Evolutionary conservation across 2,888 invertebrate species (phyloP).

Genomic region (Spodoptera littoralis): DNA sequence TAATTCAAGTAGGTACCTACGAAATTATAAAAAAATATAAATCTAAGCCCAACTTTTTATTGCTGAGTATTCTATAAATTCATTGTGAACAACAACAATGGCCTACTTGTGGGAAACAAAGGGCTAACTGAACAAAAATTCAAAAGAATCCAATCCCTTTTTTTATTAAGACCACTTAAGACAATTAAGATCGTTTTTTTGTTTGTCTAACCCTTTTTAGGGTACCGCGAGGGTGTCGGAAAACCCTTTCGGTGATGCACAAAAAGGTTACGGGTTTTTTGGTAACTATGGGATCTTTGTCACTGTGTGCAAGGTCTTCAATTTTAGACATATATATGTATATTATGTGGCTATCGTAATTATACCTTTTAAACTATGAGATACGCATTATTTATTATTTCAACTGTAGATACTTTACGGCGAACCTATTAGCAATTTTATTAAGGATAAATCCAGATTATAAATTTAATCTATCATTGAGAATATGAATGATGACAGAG

Average conservation of each 20-base stretch:
- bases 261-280: background rate
- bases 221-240: slow-evolving; percentile 39
- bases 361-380: too few species aligned
- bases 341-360: too few species aligned
- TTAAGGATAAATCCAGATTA: too few species aligned
- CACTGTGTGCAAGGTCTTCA: too few species aligned
- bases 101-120: slow-evolving; percentile 69
- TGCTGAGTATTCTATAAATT: slow-evolving; percentile 49
- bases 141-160: slow-evolving; percentile 67
- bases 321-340: too few species aligned
- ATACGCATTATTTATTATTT: too few species aligned
- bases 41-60: slow-evolving; percentile 21
- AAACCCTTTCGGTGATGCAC: slow-evolving; percentile 25
- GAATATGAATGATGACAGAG: too few species aligned
- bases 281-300: background rate
- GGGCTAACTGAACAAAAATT: slow-evolving; percentile 61
- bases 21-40: slow-evolving; percentile 27
- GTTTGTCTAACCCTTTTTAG: slow-evolving; percentile 63
- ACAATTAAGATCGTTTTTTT: slow-evolving; percentile 76
- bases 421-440: too few species aligned
- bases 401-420: too few species aligned
- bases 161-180: slow-evolving; percentile 75
- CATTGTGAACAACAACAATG: slow-evolving; percentile 62
- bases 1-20: background rate
- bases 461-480: too few species aligned